Evolutionary conservation across 2,797 vertebrate species (phyloP).

Genomic region (Chiroxiphia lanceolata): DNA sequence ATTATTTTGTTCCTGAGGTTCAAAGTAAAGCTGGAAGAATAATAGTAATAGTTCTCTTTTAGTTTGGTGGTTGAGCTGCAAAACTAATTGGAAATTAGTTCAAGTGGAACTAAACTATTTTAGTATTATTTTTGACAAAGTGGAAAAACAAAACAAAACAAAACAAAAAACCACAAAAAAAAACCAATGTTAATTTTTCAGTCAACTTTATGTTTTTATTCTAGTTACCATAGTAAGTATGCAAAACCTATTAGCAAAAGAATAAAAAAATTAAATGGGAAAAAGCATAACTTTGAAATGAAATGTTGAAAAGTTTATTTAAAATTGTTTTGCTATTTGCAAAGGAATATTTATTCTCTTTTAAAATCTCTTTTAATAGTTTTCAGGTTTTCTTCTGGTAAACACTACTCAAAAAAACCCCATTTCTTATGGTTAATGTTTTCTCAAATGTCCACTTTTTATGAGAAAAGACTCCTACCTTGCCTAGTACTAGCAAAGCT

Average conservation of each 20-base stretch:
- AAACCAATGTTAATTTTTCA: background rate
- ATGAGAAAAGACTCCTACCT: background rate
- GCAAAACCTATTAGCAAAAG: background rate
- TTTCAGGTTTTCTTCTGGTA: background rate
- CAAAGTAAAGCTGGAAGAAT: background rate
- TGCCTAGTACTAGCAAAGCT: background rate
- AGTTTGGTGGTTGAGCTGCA: background rate
- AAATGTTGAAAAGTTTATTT: background rate
- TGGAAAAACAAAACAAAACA: background rate
- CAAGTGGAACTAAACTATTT: background rate
- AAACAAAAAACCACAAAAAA: background rate
- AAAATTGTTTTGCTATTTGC: background rate
- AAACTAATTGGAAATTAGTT: background rate
- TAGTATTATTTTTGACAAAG: background rate
- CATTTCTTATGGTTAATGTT: background rate
- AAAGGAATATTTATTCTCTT: background rate
- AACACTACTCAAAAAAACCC: background rate
- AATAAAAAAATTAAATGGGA: background rate
- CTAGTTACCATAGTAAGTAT: background rate
- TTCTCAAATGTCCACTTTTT: background rate
- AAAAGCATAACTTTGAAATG: background rate
- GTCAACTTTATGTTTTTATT: background rate
- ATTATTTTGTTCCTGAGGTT: background rate
- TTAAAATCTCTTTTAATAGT: background rate
- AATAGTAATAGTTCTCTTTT: background rate